Evolutionary conservation across 1,140 invertebrate genomes (phyloP).

Genomic region (Drosophila orena): DNA sequence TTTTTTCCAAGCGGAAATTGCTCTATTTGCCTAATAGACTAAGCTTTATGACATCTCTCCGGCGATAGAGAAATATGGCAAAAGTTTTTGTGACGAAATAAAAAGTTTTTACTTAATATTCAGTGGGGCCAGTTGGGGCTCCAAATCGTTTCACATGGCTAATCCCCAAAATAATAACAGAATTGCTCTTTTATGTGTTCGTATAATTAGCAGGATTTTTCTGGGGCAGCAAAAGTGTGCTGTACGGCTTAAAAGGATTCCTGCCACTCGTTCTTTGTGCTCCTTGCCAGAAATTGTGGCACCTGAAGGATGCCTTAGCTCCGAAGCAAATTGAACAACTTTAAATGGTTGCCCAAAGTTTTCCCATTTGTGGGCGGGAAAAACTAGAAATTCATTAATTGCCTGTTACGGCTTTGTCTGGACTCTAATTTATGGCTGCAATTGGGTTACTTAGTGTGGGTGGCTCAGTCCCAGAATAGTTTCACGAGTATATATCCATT

Average conservation of each 20-base stretch:
- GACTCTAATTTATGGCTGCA: conserved; percentile 51
- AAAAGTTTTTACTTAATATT: conserved; percentile 37
- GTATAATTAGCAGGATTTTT: conserved; percentile 41
- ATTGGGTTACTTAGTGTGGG: conserved; percentile 46
- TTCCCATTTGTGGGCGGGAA: conserved; percentile 35
- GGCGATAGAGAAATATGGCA: neutral
- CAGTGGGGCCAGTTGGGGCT: conserved; percentile 5
- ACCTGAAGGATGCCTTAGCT: conserved; percentile 30
- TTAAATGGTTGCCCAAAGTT: conserved; percentile 52
- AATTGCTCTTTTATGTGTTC: conserved; percentile 38
- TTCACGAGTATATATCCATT: conserved; percentile 9
- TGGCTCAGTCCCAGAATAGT: conserved; percentile 24
- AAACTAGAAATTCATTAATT: conserved; percentile 54
- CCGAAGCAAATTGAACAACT: conserved; percentile 40
- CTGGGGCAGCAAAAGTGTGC: conserved; percentile 19
- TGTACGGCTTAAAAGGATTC: conserved; percentile 37
- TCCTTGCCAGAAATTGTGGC: neutral
- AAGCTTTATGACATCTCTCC: conserved; percentile 6
- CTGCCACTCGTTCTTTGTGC: conserved; percentile 17
- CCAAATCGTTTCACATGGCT: conserved; percentile 17
- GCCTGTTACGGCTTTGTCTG: conserved; percentile 52
- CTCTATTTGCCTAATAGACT: neutral
- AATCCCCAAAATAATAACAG: conserved; percentile 33
- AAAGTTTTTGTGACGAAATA: conserved; percentile 17
- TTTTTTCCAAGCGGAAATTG: neutral